A percentile compares a stretch with the other conserved stretches of the same genome.
Conservation (phyloP, 2,797 vertebrate species). For the Centroberyx gerrardi region DNA sequence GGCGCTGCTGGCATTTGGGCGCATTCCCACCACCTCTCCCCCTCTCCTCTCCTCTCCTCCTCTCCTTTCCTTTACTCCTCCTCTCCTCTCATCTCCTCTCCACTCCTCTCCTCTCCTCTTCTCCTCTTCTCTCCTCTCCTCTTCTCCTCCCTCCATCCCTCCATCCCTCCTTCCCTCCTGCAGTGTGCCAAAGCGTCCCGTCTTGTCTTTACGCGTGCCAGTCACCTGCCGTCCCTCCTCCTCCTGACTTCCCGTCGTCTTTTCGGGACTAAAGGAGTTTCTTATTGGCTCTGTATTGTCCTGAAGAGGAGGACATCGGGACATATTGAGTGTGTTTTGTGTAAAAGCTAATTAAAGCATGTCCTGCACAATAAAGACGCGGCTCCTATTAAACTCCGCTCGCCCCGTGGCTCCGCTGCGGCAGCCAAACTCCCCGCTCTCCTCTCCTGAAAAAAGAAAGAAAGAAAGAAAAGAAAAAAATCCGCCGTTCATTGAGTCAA, state of each 20-base stretch:
- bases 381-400: constrained; percentile 84
- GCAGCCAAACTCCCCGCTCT: constrained; percentile 74
- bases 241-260: constrained; percentile 86
- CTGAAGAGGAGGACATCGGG: constrained; percentile 53
- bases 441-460: constrained; percentile 13
- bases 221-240: constrained; percentile 85
- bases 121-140: neutral
- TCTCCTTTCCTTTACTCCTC: neutral
- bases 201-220: constrained; percentile 88
- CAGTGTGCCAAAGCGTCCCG: constrained; percentile 86
- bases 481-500: constrained; percentile 86
- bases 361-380: constrained; percentile 81
- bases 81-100: constrained; percentile 21
- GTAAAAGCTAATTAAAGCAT: constrained; percentile 92
- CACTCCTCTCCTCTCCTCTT: neutral
- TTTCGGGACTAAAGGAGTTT: constrained; percentile 85
- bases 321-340: constrained; percentile 87
- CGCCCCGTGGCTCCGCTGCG: constrained; percentile 75
- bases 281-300: constrained; percentile 78
- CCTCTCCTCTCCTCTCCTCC: constrained; percentile 1
- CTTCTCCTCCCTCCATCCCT: constrained; percentile 35
- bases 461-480: constrained; percentile 24
- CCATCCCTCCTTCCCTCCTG: constrained; percentile 51
- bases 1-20: constrained; percentile 86
- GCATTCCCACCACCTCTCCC: constrained; percentile 83